phyloP scores from a whole-genome alignment of 2,888 invertebrate genomes.

The Nomada fabriciana region DNA sequence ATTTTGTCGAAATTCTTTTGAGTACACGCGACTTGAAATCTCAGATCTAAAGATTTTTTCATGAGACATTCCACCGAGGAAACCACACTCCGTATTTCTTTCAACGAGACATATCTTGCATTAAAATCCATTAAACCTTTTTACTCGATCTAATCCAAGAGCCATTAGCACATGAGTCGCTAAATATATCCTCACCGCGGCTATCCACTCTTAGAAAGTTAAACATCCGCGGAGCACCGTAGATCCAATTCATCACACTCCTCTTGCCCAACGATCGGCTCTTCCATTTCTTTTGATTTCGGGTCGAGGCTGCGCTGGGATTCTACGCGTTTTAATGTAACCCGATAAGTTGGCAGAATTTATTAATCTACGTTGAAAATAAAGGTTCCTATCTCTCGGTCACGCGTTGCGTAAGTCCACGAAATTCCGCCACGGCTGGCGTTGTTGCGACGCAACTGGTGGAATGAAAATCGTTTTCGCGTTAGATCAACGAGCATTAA shows the following conservation, averaged over 20 bases:
- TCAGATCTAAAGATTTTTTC: not conserved
- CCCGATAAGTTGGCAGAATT: not conserved
- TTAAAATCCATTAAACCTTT: slow-evolving; percentile 29
- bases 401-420: slow-evolving; percentile 27
- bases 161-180: slow-evolving; percentile 24
- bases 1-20: too few species aligned
- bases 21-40: not conserved
- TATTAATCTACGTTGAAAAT: slow-evolving; percentile 52
- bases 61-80: not conserved
- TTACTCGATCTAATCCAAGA: slow-evolving; percentile 1
- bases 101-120: slow-evolving; percentile 3
- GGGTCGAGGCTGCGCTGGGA: not conserved
- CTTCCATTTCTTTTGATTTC: not conserved
- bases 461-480: slow-evolving; percentile 4
- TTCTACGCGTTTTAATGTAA: slow-evolving; percentile 18
- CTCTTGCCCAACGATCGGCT: slow-evolving; percentile 5
- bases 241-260: slow-evolving; percentile 22
- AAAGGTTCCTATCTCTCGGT: slow-evolving; percentile 25
- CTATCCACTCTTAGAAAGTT: slow-evolving; percentile 22
- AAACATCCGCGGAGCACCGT: slow-evolving; percentile 28
- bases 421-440: slow-evolving; percentile 8
- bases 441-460: not conserved
- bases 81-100: not conserved
- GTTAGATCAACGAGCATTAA: not conserved
- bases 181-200: slow-evolving; percentile 20